Conservation (phyloP, 2,888 invertebrate species). For the Coenonympha arcania region DNA sequence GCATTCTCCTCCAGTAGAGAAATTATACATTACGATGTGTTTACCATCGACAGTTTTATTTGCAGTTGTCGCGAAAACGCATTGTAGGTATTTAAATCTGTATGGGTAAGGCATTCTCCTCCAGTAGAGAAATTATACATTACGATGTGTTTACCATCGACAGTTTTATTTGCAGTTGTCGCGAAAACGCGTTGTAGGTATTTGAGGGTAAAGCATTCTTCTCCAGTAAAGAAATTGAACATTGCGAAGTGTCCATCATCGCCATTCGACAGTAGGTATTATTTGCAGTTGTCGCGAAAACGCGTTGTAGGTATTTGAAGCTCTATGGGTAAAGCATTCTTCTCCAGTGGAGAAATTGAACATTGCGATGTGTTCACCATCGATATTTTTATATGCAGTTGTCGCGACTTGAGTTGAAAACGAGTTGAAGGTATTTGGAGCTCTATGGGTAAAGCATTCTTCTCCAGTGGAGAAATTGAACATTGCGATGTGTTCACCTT, state of each 20-base stretch:
- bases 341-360: constrained; percentile 28
- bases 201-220: too few relatives aligned
- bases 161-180: constrained; percentile 25
- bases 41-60: constrained; percentile 26
- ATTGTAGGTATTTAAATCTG: too few relatives aligned
- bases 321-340: background rate
- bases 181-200: too few relatives aligned
- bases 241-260: too few relatives aligned
- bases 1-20: constrained; percentile 23
- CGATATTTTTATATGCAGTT: constrained; percentile 25
- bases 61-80: too few relatives aligned
- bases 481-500: constrained; percentile 21
- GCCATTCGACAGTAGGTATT: too few relatives aligned
- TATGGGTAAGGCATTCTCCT: background rate
- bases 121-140: constrained; percentile 28
- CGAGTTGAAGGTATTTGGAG: too few relatives aligned
- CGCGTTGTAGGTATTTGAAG: background rate
- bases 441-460: background rate
- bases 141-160: constrained; percentile 24
- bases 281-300: too few relatives aligned
- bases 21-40: constrained; percentile 24
- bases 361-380: constrained; percentile 21
- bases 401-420: too few relatives aligned
- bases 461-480: constrained; percentile 28
- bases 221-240: too few relatives aligned